A percentile compares a stretch with the other conserved stretches of the same genome.
Evolutionary conservation across 2,113 vertebrate genomes (phyloP).

Genomic region (Gallinago jamesoni): DNA sequence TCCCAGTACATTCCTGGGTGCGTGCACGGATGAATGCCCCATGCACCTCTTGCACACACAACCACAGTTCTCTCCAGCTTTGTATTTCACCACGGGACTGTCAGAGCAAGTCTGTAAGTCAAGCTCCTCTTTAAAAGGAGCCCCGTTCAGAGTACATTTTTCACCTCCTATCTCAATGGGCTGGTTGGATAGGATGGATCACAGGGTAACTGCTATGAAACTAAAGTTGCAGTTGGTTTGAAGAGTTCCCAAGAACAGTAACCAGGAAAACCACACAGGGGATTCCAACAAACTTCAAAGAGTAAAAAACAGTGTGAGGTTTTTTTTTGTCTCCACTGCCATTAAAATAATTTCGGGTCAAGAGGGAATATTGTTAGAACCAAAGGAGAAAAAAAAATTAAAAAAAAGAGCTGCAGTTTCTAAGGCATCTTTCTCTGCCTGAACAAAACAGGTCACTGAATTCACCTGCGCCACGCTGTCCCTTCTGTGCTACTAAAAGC

Average conservation of each 20-base stretch:
- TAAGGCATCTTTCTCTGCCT: not conserved
- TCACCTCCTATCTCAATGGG: not conserved
- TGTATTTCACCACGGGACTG: not conserved
- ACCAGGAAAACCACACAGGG: not conserved
- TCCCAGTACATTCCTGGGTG: not conserved
- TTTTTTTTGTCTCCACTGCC: not conserved
- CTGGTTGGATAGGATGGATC: not conserved
- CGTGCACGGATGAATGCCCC: not conserved
- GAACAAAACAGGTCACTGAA: slow-evolving; percentile 39
- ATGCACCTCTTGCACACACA: not conserved
- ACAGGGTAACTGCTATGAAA: not conserved
- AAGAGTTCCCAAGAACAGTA: not conserved
- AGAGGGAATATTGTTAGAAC: not conserved
- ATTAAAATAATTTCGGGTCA: slow-evolving; percentile 29
- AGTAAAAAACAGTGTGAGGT: not conserved
- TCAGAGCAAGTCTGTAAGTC: not conserved
- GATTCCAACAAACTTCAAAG: not conserved
- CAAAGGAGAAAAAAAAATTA: not conserved
- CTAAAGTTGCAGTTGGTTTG: not conserved
- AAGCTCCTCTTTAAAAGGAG: not conserved
- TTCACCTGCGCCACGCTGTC: not conserved
- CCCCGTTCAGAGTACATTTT: not conserved
- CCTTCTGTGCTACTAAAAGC: not conserved
- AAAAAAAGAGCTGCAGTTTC: not conserved
- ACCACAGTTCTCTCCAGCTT: not conserved